Base-by-base conservation (phyloP, 1,140 invertebrate genomes). In the Drosophila melanica region DNA sequence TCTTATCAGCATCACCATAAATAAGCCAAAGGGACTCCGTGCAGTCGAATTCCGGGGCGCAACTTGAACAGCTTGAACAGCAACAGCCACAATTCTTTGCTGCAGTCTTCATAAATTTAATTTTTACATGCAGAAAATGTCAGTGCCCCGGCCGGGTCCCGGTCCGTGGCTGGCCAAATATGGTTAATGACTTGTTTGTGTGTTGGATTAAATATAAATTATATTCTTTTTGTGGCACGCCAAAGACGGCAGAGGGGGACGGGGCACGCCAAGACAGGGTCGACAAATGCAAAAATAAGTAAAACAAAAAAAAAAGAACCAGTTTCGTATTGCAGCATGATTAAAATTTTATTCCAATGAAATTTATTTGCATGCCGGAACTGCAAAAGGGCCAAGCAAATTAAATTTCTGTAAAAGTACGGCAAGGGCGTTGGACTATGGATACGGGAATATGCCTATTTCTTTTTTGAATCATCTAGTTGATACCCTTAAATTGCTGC, bases 101-200 rank as follows among this genome's bases (percentile, higher is more conserved):
- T 82, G 82, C 82, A 87, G 82, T 86, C 82, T 87, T 87, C 82
- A 86, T 86, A 86, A 87, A 86, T 86, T 86, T 81, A 53, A 41
- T 73, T 76, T 77, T 58, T 75, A 87, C 81, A 86, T 79, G 75
- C 63, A 64, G 47, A 48, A 59, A 51, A 73, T 77, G 81, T 59
- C 80, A 77, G 64, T 50, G 66, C 18, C 48, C 72, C 45, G 47
- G 23, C 23, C 23, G 57, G 41, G 57, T 20, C 54, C 39, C 59
- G n/a, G 47, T 42, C 37, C 4, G 35, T 42, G 42, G 16, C 59
- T 59, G 54, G 23, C 68, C 79, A 70, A 81, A 82, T 81, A 82
- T 82, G 51, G 75, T 79, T 87, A 86, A 86, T 89, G 79, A 82
- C 82, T 87, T 82, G 75, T 81, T 85, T 78, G 82, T 86, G 81